Evolutionary conservation across 1,140 invertebrate genomes (phyloP), one percentile per base, ranked within the genome.

Genomic region (Drosophila leontia): DNA sequence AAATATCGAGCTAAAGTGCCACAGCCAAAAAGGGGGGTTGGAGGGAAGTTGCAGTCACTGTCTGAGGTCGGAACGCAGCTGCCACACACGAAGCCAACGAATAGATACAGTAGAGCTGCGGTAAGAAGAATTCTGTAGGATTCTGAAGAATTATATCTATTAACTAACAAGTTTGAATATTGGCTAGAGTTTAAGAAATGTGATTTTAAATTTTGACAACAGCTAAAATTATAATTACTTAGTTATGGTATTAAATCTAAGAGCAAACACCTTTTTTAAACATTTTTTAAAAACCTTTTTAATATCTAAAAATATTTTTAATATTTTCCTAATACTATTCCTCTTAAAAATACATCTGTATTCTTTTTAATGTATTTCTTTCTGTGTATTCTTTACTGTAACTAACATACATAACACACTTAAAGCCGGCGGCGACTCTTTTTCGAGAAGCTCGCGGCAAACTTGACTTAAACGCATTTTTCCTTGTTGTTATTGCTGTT

Each of bases 401-500:
- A 6, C 39, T 68, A 37, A 56, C 75, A 48, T 42, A 78, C 65
- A 70, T 57, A 59, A 50, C 65, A 42, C 59, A 72, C 69, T 57
- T 37, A 67, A 59, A 75, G 57, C 75, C 51, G 41, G 50, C 74
- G 75, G 75, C 67, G 55, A 58, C 65, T 62, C 78, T 79, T 77
- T 51, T 85, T 84, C 65, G 82, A 75, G 61, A 51, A 76, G 70
- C 70, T 72, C 56, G 47, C 68, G 59, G 74, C 75, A 74, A 72
- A 87, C 84, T 90, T 88, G 81, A 84, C 84, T 88, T 90, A 81
- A 88, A 88, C 84, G 80, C 85, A 88, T 87, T 88, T 87, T 84
- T 72, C 42, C 67, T 51, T 72, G 67, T 70, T 69, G 47, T 67
- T 69, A 45, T 45, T 67, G 37, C 61, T 53, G 56, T 61, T 45